Percentiles rank a stretch among this genome's conserved stretches.
These are phyloP conservation scores for Rhinoptilus africanus DNA, from an alignment of 2,113 vertebrate species.

Conservation along the genomic window DNA sequence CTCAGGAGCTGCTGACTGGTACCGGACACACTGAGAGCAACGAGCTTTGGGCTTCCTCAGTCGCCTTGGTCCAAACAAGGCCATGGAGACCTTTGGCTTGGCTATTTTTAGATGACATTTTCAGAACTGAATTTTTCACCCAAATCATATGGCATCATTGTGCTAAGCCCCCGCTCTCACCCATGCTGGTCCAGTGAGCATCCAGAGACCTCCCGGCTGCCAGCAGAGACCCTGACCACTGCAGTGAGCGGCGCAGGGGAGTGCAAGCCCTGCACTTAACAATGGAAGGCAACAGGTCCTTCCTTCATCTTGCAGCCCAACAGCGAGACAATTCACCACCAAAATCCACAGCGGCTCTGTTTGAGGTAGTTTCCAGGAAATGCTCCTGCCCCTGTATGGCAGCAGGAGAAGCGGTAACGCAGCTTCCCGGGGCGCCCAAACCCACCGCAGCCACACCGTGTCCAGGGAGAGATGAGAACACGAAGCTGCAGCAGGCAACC, in stretches of 20 bases:
- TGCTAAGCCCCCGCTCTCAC: no score
- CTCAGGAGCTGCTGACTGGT: not conserved
- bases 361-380: not conserved
- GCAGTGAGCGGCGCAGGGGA: fast-evolving
- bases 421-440: not conserved
- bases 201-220: not conserved
- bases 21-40: not conserved
- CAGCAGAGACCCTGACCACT: not conserved
- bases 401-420: not conserved
- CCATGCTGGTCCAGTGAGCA: fast-evolving
- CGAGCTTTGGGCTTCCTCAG: not conserved
- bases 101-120: not conserved
- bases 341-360: fast-evolving
- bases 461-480: not conserved
- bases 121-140: not conserved
- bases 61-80: not conserved
- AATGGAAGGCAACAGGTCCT: not conserved
- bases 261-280: fast-evolving
- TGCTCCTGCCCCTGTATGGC: fast-evolving
- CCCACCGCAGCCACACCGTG: fast-evolving
- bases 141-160: fast-evolving
- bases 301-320: not conserved
- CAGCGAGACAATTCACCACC: not conserved
- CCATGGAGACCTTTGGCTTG: not conserved
- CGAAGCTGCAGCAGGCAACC: fast-evolving